These are phyloP conservation scores for Callorhinus ursinus DNA, from an alignment of 2,113 vertebrate species.

Conservation along the genomic window DNA sequence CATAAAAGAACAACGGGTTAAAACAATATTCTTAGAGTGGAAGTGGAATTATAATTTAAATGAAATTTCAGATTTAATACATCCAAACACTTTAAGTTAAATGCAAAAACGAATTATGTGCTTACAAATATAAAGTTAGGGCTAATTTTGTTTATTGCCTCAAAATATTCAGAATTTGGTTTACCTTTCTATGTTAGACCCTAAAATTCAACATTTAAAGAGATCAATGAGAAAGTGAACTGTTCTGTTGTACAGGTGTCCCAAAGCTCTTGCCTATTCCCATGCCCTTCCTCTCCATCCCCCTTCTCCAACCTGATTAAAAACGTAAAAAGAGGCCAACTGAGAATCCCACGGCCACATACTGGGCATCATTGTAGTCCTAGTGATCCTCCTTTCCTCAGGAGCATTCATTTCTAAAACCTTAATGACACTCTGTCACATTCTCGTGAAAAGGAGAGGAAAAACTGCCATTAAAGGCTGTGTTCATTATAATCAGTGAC, in stretches of 20 bases:
- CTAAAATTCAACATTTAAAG: constrained; percentile 55
- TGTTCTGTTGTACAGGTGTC: not conserved
- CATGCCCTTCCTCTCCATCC: constrained; percentile 37
- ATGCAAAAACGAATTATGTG: constrained; percentile 46
- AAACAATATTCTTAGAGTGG: constrained; percentile 71
- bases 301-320: constrained; percentile 56
- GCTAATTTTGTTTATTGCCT: not conserved
- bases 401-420: constrained; percentile 80
- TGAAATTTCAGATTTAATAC: constrained; percentile 77
- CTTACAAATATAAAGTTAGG: not conserved
- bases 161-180: not conserved
- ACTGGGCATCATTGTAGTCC: constrained; percentile 77
- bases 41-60: constrained; percentile 75
- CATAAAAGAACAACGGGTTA: constrained; percentile 75
- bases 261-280: not conserved
- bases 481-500: constrained; percentile 58
- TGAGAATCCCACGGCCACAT: constrained; percentile 73
- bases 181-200: constrained; percentile 4
- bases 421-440: constrained; percentile 76
- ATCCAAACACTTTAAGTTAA: constrained; percentile 64
- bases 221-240: constrained; percentile 47
- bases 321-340: constrained; percentile 64
- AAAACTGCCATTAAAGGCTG: constrained; percentile 61
- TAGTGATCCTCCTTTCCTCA: constrained; percentile 78
- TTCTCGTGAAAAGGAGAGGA: constrained; percentile 62